Percentiles rank a stretch among this genome's conserved stretches.
These are phyloP conservation scores for Platysteira castanea DNA, from an alignment of 2,113 vertebrate genomes.

Conservation along the genomic window DNA sequence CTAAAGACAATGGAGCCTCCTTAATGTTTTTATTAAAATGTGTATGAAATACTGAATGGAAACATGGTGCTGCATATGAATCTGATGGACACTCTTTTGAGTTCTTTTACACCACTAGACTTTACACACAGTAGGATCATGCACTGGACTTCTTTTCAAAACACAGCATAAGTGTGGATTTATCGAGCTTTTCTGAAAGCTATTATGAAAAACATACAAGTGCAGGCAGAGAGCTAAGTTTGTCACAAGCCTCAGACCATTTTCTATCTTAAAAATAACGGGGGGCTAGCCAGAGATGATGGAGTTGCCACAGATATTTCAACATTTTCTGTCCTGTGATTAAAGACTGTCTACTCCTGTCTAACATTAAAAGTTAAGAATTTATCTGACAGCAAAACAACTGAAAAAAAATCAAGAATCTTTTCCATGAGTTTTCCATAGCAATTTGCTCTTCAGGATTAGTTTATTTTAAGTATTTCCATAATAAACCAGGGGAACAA, in stretches of 20 bases:
- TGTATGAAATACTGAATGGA: not conserved
- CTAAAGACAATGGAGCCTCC: not conserved
- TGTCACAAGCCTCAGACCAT: not conserved
- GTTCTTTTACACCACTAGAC: not conserved
- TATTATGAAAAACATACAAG: not conserved
- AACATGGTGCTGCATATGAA: not conserved
- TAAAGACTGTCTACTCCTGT: not conserved
- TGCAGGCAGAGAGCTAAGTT: not conserved
- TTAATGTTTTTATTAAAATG: constrained; percentile 33
- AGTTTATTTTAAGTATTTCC: constrained; percentile 40
- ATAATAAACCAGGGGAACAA: not conserved
- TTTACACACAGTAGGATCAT: not conserved
- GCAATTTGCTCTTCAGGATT: not conserved
- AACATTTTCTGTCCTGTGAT: not conserved
- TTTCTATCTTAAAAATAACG: not conserved
- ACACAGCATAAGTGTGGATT: not conserved
- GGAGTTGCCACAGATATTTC: not conserved
- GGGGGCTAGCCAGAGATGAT: not conserved
- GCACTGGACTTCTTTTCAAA: not conserved
- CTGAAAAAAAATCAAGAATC: not conserved
- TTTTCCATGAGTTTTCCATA: constrained; percentile 14
- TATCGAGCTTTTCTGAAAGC: not conserved
- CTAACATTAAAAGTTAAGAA: not conserved
- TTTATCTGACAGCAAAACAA: not conserved
- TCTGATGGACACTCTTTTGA: not conserved